Base-by-base conservation (phyloP, 2,113 vertebrate species). In the Platanista minor region DNA sequence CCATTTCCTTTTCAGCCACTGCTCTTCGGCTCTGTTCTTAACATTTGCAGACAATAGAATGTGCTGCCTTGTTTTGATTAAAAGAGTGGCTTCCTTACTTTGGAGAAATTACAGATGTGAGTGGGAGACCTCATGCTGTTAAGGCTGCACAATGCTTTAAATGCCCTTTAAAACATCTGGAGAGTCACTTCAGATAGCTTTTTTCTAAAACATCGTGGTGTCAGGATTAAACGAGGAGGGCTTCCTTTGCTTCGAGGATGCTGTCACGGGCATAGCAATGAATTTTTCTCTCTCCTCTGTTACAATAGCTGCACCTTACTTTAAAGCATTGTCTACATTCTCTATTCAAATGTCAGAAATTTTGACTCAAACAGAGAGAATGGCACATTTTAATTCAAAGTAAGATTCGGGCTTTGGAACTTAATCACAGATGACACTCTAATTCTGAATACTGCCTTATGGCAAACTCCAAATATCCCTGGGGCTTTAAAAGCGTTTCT, bases 331-430 rank as follows among this genome's bases (percentile, higher is more conserved):
- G 87, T 95, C 86, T 97, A 36, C 21, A 2, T 52, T 84, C 89
- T 89, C 72, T 97, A 64, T 94, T 97, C 69, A 97, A 74, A 83
- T 87, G 94, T 84, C 74, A 95, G 83, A 72, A 81, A 91, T 87
- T 80, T 43, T 39, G 90, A 97, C 52, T 96, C 89, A 94, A 61
- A 83, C 66, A 86, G 85, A 86, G 75, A 96, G 66, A 91, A 85
- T 67, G 54, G 57, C 43, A 84, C 17, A 41, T 81, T 97, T 96
- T 95, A 92, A 74, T 95, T 92, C 25, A 67, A 95, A 96, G 74
- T 72, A 90, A 90, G 67, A 87, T 83, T 91, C 2, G 0, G 49
- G 36, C 64, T 85, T 96, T 90, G 87, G 89, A 97, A 87, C 57
- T 72, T 83, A 95, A 84, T 95, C 92, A 81, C 52, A 84, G 83